These are phyloP conservation scores for Synergus japonicus DNA, from an alignment of 2,888 invertebrate species.

Conservation along the genomic window DNA sequence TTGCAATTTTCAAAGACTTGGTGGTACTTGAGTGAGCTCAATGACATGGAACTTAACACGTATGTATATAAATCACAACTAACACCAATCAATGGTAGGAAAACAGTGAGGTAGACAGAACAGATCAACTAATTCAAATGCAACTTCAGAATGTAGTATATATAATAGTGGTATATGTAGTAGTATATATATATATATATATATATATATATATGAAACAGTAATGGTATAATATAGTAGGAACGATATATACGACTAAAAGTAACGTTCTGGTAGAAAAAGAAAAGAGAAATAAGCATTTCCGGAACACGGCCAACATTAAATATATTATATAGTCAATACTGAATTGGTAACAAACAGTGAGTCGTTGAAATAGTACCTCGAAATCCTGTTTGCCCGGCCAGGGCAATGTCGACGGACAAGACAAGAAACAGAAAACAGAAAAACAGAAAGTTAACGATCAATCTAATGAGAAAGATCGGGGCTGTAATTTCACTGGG, in stretches of 20 bases:
- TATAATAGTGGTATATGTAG: slow-evolving; percentile 49
- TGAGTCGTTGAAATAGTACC: slow-evolving; percentile 80
- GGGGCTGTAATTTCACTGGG: slow-evolving; percentile 49
- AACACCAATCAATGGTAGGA: slow-evolving; percentile 73
- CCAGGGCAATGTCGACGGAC: slow-evolving; percentile 82
- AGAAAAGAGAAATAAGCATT: slow-evolving; percentile 64
- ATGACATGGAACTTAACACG: slow-evolving; percentile 59
- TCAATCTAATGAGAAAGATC: slow-evolving; percentile 54
- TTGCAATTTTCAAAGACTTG: slow-evolving; percentile 43
- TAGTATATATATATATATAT: slow-evolving; percentile 51
- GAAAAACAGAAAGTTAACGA: slow-evolving; percentile 78
- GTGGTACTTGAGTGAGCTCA: slow-evolving; percentile 60
- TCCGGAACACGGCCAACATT: slow-evolving; percentile 76
- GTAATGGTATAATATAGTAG: slow-evolving; percentile 53
- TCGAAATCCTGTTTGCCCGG: slow-evolving; percentile 90
- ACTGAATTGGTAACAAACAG: slow-evolving; percentile 50
- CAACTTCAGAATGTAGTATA: slow-evolving; percentile 64
- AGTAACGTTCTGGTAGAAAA: slow-evolving; percentile 53
- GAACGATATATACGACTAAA: slow-evolving; percentile 58
- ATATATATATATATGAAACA: slow-evolving; percentile 43
- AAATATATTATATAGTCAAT: slow-evolving; percentile 61
- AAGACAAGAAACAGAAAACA: slow-evolving; percentile 86
- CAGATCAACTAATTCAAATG: slow-evolving; percentile 72
- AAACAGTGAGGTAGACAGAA: slow-evolving; percentile 72
- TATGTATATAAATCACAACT: slow-evolving; percentile 66